Percentiles rank a stretch among this genome's conserved stretches.
phyloP scores from a whole-genome alignment of 2,797 vertebrate species.

The Tolypeutes matacus region DNA sequence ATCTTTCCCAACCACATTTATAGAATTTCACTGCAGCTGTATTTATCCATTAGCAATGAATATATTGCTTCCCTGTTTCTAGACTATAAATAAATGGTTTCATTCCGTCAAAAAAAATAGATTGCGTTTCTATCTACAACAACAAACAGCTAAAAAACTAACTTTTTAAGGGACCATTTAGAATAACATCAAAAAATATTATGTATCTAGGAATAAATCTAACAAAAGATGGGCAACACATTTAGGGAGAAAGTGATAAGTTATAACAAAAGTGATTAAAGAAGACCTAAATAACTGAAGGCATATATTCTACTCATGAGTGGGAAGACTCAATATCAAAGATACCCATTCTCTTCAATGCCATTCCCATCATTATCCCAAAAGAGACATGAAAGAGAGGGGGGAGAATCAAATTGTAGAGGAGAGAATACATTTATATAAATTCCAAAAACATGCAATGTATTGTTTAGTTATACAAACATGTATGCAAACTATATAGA shows the following conservation, averaged over 20 bases:
- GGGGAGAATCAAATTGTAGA: background rate
- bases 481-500: constrained; percentile 34
- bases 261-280: constrained; percentile 52
- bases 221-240: constrained; percentile 34
- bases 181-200: constrained; percentile 61
- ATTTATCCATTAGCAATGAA: constrained; percentile 51
- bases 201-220: constrained; percentile 54
- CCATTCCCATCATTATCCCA: constrained; percentile 42
- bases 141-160: constrained; percentile 60
- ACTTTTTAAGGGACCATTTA: constrained; percentile 59
- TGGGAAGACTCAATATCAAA: constrained; percentile 48
- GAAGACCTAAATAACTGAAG: constrained; percentile 48
- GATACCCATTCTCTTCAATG: constrained; percentile 55
- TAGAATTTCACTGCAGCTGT: constrained; percentile 39
- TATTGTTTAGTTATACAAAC: constrained; percentile 15
- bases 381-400: background rate
- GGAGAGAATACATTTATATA: constrained; percentile 13
- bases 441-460: constrained; percentile 39
- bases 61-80: constrained; percentile 53
- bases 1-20: constrained; percentile 43
- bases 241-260: constrained; percentile 59
- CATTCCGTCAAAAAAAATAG: constrained; percentile 5
- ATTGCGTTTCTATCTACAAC: constrained; percentile 43
- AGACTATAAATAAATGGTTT: constrained; percentile 50
- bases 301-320: constrained; percentile 27